Evolutionary conservation across 2,888 invertebrate genomes (phyloP).

Genomic region (Agapostemon virescens): DNA sequence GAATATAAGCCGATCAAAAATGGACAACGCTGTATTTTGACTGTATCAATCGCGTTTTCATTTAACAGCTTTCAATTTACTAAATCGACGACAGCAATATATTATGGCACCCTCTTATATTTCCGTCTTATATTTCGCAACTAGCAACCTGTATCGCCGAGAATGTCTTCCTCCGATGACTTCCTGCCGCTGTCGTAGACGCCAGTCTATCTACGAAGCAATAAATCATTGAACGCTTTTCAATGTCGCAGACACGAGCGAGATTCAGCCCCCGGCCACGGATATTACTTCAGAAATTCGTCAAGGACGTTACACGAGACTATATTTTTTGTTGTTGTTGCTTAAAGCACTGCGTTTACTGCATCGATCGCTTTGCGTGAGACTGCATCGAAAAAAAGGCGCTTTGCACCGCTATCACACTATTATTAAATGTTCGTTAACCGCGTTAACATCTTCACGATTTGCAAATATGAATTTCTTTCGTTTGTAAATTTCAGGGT

Average conservation of each 20-base stretch:
- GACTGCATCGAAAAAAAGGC: conserved; percentile 1
- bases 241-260: conserved; percentile 34
- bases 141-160: conserved; percentile 21
- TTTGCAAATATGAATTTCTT: background rate
- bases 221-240: conserved; percentile 62
- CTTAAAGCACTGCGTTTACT: conserved; percentile 6
- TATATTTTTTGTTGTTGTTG: conserved; percentile 37
- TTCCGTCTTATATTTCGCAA: conserved; percentile 13
- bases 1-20: background rate
- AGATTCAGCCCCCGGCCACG: conserved; percentile 48
- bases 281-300: conserved; percentile 61
- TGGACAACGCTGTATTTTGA: background rate
- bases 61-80: conserved; percentile 40
- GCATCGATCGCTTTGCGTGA: conserved; percentile 41
- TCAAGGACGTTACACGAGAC: conserved; percentile 37
- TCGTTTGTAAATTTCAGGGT: background rate
- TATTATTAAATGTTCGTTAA: background rate
- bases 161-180: conserved; percentile 57
- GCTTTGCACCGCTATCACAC: background rate
- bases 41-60: background rate
- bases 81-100: conserved; percentile 25
- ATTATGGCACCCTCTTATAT: conserved; percentile 28
- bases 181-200: conserved; percentile 51
- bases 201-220: conserved; percentile 53
- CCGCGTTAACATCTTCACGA: background rate